Conservation (phyloP, 2,113 vertebrate genomes). For the Hippocampus comes region DNA sequence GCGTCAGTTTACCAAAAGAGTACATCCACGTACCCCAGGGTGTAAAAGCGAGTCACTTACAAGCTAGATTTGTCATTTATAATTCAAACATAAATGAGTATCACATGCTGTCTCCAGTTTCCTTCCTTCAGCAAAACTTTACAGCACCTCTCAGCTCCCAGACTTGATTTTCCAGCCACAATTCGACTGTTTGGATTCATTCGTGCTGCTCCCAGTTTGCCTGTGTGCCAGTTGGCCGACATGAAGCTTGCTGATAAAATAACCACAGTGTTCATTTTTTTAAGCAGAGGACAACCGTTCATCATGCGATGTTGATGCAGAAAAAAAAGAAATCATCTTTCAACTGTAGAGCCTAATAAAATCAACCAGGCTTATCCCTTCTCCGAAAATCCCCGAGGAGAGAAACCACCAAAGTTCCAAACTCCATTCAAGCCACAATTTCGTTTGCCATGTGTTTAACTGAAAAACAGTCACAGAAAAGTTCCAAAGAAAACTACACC, state of each 20-base stretch:
- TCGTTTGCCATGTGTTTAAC: background rate
- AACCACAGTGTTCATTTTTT: background rate
- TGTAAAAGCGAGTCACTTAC: background rate
- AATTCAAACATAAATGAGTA: background rate
- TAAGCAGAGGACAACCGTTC: background rate
- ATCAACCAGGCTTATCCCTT: background rate
- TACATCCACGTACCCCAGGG: background rate
- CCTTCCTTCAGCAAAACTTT: constrained; percentile 2
- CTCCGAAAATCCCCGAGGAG: background rate
- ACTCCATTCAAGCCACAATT: constrained; percentile 14
- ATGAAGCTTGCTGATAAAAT: background rate
- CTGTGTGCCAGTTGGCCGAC: constrained; percentile 1
- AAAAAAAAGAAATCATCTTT: background rate
- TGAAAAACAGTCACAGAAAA: background rate
- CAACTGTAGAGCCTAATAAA: background rate
- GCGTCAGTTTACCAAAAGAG: background rate
- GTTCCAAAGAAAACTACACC: constrained; percentile 20
- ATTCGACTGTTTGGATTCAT: constrained; percentile 1
- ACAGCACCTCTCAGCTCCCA: constrained; percentile 1
- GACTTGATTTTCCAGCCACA: constrained; percentile 8
- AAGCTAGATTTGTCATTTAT: background rate
- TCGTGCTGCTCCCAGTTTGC: background rate
- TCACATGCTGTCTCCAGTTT: constrained; percentile 8
- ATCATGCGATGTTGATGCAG: background rate
- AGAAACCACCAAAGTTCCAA: constrained; percentile 6